Conservation (phyloP, 2,888 invertebrate genomes). For the Torymus aiolomorphi region DNA sequence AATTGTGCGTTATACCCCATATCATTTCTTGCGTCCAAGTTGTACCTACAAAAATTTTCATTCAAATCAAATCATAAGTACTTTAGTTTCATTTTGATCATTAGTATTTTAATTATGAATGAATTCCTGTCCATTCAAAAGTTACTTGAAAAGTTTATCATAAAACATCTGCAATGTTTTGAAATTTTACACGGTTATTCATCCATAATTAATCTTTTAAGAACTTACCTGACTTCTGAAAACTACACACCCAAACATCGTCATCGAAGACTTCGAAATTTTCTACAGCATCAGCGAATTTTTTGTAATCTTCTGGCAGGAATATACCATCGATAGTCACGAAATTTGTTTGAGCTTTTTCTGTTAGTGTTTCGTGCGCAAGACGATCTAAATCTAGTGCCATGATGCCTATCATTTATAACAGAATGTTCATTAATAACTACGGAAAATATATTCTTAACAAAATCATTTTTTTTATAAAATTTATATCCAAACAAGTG, state of each 20-base stretch:
- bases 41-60: constrained; percentile 77
- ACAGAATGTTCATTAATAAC: constrained; percentile 17
- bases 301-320: constrained; percentile 74
- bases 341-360: constrained; percentile 69
- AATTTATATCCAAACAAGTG: too few relatives aligned
- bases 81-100: too few relatives aligned
- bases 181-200: too few relatives aligned
- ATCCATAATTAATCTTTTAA: too few relatives aligned
- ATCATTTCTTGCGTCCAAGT: constrained; percentile 88
- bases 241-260: constrained; percentile 78
- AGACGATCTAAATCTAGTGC: constrained; percentile 27
- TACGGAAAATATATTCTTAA: too few relatives aligned
- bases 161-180: too few relatives aligned
- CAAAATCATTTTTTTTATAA: too few relatives aligned
- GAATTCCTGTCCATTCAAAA: too few relatives aligned
- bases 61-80: too few relatives aligned
- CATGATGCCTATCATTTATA: neutral
- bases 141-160: too few relatives aligned
- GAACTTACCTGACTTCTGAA: constrained; percentile 78
- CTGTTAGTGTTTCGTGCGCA: constrained; percentile 63
- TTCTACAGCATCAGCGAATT: constrained; percentile 73
- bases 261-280: constrained; percentile 76
- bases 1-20: constrained; percentile 81
- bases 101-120: too few relatives aligned
- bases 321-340: constrained; percentile 70